Evolutionary conservation across 2,888 invertebrate species (phyloP), one percentile per base, ranked within the genome.

Genomic region (Eupithecia tripunctaria): DNA sequence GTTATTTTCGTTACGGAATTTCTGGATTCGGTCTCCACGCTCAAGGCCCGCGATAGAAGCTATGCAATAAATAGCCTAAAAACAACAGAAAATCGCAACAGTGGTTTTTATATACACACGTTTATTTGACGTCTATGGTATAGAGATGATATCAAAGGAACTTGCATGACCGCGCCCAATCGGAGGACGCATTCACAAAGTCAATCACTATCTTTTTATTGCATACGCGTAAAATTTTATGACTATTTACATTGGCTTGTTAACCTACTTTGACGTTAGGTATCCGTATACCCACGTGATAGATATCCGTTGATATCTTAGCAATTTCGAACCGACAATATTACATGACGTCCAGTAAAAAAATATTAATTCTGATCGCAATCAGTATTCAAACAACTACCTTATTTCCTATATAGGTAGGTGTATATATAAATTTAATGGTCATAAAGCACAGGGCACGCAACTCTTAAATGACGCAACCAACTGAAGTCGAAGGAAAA

Each of bases 401-500:
- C 88, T 90, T 89, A 93, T 92, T 93, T 92, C 92, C 91, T 91
- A 91, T 87, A 84, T 89, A 88, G 88, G 87, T 89, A 77, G 74
- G 70, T 78, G 78, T 75, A 75, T 78, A 89, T 86, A 92, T 90
- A 91, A 89, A 91, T 92, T 91, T 91, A 92, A 92, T 91, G 89
- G 88, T 88, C 89, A 87, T 89, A 87, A 84, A 78, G 76, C 75
- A 85, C 82, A 86, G 84, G 86, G 86, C 93, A 94, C 94, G 92
- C 93, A 90, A 93, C 85, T 87, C 85, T 84, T 85, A 88, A 90
- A 90, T 90, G 92, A 91, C 92, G 92, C 87, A 89, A 89, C 86
- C 87, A 87, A 86, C 87, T 86, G 81, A 86, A 88, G 85, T 88
- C 84, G 85, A 89, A 88, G 86, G 86, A 83, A 86, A 87, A 89